Conservation (phyloP, 2,888 invertebrate genomes). For the Macropis europaea region DNA sequence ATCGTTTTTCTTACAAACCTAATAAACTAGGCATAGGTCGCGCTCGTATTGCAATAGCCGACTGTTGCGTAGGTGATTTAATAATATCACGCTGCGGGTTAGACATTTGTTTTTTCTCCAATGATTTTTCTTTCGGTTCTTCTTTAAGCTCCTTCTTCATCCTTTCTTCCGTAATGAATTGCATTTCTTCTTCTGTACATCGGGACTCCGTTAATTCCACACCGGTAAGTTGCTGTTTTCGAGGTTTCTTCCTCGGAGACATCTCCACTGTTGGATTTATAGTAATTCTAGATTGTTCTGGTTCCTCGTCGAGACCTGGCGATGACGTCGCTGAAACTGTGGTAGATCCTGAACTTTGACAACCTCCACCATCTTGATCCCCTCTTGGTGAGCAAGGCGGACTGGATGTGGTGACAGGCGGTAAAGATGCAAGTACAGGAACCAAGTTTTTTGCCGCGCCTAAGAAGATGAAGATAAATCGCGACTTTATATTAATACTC, state of each 20-base stretch:
- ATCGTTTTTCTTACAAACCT: slow-evolving; percentile 57
- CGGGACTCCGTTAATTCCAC: slow-evolving; percentile 75
- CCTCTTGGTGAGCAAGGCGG: slow-evolving; percentile 76
- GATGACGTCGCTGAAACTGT: slow-evolving; percentile 93
- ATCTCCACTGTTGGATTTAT: slow-evolving; percentile 82
- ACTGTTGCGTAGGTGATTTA: slow-evolving; percentile 59
- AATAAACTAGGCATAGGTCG: slow-evolving; percentile 73
- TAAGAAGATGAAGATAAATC: slow-evolving; percentile 20
- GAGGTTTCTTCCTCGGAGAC: slow-evolving; percentile 93
- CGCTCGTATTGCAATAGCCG: slow-evolving; percentile 65
- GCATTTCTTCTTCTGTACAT: slow-evolving; percentile 81
- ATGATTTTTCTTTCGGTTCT: slow-evolving; percentile 78
- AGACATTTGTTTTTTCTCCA: slow-evolving; percentile 66
- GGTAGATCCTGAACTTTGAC: slow-evolving; percentile 87
- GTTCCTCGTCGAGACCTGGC: slow-evolving; percentile 85
- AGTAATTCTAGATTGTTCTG: slow-evolving; percentile 79
- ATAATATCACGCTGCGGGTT: slow-evolving; percentile 64
- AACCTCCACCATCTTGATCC: slow-evolving; percentile 77
- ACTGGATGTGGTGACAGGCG: slow-evolving; percentile 70
- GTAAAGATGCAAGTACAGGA: slow-evolving; percentile 74
- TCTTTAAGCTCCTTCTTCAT: slow-evolving; percentile 79
- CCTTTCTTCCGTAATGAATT: slow-evolving; percentile 83
- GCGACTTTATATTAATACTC: not conserved
- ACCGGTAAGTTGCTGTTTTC: slow-evolving; percentile 88
- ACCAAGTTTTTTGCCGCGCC: slow-evolving; percentile 76